Conservation (phyloP, 2,113 vertebrate genomes). For the Malurus elegans region DNA sequence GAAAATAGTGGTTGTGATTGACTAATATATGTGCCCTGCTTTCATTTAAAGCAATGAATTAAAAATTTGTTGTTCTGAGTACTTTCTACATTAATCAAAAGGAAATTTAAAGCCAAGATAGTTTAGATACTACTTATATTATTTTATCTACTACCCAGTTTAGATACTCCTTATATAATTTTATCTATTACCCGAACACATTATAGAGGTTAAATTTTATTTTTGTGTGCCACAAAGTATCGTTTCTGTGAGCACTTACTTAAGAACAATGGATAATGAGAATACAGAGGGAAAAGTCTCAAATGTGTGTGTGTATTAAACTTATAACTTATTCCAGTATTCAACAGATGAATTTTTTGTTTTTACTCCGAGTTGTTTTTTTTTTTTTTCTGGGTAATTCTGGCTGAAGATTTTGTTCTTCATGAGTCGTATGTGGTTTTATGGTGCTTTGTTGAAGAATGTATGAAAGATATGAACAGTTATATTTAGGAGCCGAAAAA, state of each 20-base stretch:
- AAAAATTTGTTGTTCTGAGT: conserved; percentile 42
- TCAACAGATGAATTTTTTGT: not conserved
- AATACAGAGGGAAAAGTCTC: not conserved
- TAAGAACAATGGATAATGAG: not conserved
- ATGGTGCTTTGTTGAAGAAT: conserved; percentile 22
- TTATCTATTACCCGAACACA: conserved; percentile 32
- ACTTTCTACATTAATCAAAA: conserved; percentile 53
- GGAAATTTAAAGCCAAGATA: not conserved
- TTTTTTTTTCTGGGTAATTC: not conserved
- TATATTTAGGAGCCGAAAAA: not conserved
- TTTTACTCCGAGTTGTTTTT: not conserved
- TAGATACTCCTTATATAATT: not conserved
- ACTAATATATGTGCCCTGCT: conserved; percentile 33
- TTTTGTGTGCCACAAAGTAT: not conserved
- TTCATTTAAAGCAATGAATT: conserved; percentile 47
- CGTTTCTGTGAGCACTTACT: not conserved
- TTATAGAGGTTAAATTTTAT: conserved; percentile 13
- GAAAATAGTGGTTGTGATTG: conserved; percentile 30
- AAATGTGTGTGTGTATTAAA: not conserved
- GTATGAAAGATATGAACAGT: not conserved
- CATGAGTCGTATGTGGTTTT: not conserved
- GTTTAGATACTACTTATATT: not conserved
- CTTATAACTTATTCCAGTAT: not conserved
- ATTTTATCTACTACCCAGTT: conserved; percentile 21
- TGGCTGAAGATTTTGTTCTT: not conserved